Evolutionary conservation across 2,888 invertebrate species (phyloP).

Genomic region (Agrochola litura): DNA sequence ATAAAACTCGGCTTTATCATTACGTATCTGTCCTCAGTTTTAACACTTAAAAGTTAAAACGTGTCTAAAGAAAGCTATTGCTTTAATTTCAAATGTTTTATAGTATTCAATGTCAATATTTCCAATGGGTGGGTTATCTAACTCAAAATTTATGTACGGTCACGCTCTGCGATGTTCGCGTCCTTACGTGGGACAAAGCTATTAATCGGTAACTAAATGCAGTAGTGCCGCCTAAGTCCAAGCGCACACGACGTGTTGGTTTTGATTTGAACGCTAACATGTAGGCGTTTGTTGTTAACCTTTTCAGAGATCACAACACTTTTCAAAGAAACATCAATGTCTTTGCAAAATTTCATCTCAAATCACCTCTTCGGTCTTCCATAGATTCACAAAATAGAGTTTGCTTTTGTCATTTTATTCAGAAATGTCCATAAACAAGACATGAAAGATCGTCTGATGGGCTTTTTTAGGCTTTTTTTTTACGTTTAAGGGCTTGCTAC

Average conservation of each 20-base stretch:
- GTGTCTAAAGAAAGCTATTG: constrained; percentile 63
- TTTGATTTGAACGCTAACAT: constrained; percentile 23
- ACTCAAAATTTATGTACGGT: constrained; percentile 55
- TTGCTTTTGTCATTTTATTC: constrained; percentile 2
- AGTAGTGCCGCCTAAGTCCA: constrained; percentile 50
- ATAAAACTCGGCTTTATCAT: constrained; percentile 84
- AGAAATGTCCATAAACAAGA: constrained; percentile 8
- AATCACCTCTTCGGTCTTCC: background rate
- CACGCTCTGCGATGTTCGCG: constrained; percentile 52
- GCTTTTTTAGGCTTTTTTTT: background rate
- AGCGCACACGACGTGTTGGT: constrained; percentile 20
- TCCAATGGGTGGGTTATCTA: constrained; percentile 57
- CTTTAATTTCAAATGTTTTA: constrained; percentile 66
- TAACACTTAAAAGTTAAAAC: constrained; percentile 62
- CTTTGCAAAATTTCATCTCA: background rate
- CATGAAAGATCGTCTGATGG: background rate
- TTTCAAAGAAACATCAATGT: constrained; percentile 29
- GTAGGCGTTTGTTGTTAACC: constrained; percentile 3
- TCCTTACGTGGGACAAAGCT: constrained; percentile 41
- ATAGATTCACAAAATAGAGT: background rate
- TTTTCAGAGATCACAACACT: constrained; percentile 10
- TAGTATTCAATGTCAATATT: constrained; percentile 63
- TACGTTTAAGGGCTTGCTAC: background rate
- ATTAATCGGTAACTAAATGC: constrained; percentile 59
- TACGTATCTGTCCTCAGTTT: constrained; percentile 77